Base-by-base conservation (phyloP, 2,888 invertebrate species). In the Lysandra bellargus region DNA sequence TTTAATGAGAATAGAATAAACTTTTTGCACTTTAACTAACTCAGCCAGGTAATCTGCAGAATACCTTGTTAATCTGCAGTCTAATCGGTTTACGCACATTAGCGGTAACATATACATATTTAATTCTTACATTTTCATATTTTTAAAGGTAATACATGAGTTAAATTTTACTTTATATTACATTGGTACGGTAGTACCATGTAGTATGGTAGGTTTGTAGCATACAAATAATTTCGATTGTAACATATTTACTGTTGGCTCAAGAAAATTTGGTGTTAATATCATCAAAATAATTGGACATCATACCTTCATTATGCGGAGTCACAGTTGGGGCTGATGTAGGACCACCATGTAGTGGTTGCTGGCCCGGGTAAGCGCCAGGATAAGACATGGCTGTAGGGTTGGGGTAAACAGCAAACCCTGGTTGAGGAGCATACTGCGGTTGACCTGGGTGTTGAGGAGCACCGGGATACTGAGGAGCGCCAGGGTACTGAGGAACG, bases 381-480 rank as follows among this genome's bases (percentile, higher is more conserved):
- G 90, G 87, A 69, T 90, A 91, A 0, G 90, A 88, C 89, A 91
- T 88, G 0, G 89, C 86, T 6, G 89, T 81, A 2, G 91, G 91
- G 49, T 81, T 84, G 12, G 84, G 85, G 53, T 83, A 84, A 33
- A 82, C 80, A 6, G 83, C 83, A 79, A 87, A 88, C 0, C 88
- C 88, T n/a, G 86, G 85, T 49, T 86, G 87, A 75, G 85, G 86
- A 1, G 84, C 84, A 64, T 83, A 84, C 60, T 83, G 84, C 5
- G 83, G 81, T 80, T 85, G 85, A 12, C 84, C 84, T 7, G 84
- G 85, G 44, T 57, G 30, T 17, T 61, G 61, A 61, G 60, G 60
- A n/a, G 61, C 61, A 61, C 64, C 69, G 33, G 53, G 53, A 49
- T 83, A 84, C 53, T 83, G 84, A 12, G 83, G 81, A 80, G 85